phyloP scores from a whole-genome alignment of 1,140 invertebrate genomes.

The Hycleus phaleratus region DNA sequence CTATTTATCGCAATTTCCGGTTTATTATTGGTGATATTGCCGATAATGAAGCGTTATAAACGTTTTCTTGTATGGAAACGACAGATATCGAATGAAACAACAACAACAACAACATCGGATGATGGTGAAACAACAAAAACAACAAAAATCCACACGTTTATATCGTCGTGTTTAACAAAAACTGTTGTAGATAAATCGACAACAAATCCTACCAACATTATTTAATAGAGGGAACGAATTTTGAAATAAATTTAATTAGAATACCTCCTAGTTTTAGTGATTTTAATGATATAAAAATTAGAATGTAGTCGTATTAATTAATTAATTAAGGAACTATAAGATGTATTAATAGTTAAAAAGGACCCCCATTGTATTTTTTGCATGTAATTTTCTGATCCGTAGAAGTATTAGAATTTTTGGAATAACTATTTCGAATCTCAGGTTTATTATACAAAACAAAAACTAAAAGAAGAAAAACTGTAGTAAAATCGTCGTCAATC shows the following conservation, averaged over 20 bases:
- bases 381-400: background rate
- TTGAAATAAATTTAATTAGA: background rate
- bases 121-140: conserved; percentile 18
- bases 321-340: background rate
- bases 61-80: conserved; percentile 22
- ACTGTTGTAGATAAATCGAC: conserved; percentile 5
- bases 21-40: conserved; percentile 61
- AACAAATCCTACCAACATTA: conserved; percentile 2
- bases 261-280: background rate
- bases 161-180: conserved; percentile 16
- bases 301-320: background rate
- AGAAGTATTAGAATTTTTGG: conserved; percentile 5
- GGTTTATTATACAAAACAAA: background rate
- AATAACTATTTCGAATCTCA: conserved; percentile 13
- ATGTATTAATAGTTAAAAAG: background rate
- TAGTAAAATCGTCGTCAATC: too few relatives aligned
- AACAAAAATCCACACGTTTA: conserved; percentile 24
- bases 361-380: background rate
- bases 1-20: conserved; percentile 80
- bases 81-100: conserved; percentile 18
- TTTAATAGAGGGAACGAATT: background rate
- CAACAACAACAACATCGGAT: background rate
- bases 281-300: background rate
- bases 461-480: background rate
- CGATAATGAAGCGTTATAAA: conserved; percentile 46